phyloP scores from a whole-genome alignment of 2,113 vertebrate genomes.

The Abramis brama region DNA sequence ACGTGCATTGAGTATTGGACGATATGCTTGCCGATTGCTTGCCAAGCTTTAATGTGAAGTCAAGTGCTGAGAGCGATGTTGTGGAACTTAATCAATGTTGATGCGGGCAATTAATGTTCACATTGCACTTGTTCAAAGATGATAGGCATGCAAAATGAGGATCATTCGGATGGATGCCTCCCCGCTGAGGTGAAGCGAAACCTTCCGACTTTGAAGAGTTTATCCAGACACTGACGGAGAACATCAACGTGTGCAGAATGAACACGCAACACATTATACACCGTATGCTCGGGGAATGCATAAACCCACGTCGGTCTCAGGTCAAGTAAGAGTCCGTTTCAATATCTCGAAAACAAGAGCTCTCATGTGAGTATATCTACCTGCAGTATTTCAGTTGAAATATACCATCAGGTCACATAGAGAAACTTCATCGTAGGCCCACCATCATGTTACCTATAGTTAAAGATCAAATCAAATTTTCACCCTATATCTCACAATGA shows the following conservation, averaged over 20 bases:
- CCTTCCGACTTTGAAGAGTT: conserved; percentile 1
- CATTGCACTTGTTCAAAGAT: conserved; percentile 12
- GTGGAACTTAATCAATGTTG: conserved; percentile 35
- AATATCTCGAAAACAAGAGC: background rate
- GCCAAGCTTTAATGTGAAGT: conserved; percentile 9
- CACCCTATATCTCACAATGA: too few relatives aligned
- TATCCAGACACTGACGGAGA: background rate
- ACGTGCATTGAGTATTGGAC: background rate
- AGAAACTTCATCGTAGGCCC: background rate
- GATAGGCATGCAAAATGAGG: conserved; percentile 35
- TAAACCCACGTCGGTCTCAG: background rate
- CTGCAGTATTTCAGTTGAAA: background rate
- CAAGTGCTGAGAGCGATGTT: conserved; percentile 2
- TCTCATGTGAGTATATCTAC: background rate
- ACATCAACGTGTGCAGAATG: conserved; percentile 5
- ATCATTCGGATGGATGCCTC: conserved; percentile 34
- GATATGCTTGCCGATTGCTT: background rate
- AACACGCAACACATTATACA: background rate
- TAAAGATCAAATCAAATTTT: too few relatives aligned
- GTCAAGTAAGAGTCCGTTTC: background rate
- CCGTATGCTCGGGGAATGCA: background rate
- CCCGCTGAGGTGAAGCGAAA: background rate
- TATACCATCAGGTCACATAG: background rate
- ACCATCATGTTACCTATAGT: background rate
- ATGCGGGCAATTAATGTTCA: conserved; percentile 36